Evolutionary conservation across 2,113 vertebrate species (phyloP), one percentile per base, ranked within the genome.

Genomic region (Perognathus longimembris): DNA sequence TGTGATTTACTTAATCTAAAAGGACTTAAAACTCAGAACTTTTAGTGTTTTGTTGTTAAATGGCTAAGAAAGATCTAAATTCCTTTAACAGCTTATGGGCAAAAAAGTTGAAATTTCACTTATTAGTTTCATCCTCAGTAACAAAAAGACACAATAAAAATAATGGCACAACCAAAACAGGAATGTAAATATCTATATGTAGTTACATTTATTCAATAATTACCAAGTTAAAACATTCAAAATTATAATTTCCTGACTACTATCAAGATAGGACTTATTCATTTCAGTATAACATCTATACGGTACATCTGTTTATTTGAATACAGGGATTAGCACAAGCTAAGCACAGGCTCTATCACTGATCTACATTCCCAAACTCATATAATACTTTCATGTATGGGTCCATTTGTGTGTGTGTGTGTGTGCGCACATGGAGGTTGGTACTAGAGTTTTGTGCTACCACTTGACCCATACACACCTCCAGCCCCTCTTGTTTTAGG

Each of bases 1-100:
- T 85, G n/a, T 32, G 84, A 45, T 83, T 94, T 73, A 93, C 92
- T 67, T 80, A 94, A 77, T 45, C 30, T 79, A 85, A 91, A 85
- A 95, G 6, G 79, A 91, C 28, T 83, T 82, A 87, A 81, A 92
- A 34, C 82, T 83, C 3, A 85, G 26, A 88, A 90, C 7, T 71
- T 28, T 75, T 36, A 69, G 42, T 73, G 80, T 83, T 91, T 95
- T 90, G 32, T 38, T 89, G 88, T 73, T 86, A n/a, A 86, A 69
- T 34, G 8, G 17, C 32, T 28, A 7, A 12, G 28, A 90, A 70
- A 61, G 8, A 7, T 89, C 36, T 81, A 95, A 50, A 54, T 85
- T 89, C 34, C 45, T 88, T 85, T 7, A 45, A 45, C 45, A 45
- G 6, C 45, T 45, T n/a, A n/a, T n/a, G 59, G 22, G 59, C 88